phyloP scores from a whole-genome alignment of 2,888 invertebrate species.

The Pycnomerus fuliginosus region DNA sequence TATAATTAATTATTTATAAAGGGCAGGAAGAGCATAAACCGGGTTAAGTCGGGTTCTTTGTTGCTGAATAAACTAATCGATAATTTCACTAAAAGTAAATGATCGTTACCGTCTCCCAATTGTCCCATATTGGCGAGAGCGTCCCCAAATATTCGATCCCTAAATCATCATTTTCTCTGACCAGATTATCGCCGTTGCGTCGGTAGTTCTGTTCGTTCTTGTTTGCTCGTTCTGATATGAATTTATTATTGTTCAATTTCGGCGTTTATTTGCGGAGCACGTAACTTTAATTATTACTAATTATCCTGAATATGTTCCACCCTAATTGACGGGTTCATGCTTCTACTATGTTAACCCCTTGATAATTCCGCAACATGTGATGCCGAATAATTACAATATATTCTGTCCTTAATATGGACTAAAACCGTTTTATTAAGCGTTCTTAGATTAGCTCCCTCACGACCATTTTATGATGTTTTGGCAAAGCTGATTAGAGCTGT shows the following conservation, averaged over 20 bases:
- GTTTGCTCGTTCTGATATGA: conserved; percentile 28
- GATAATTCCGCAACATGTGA: conserved; percentile 25
- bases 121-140: conserved; percentile 16
- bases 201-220: conserved; percentile 14
- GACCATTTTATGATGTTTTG: conserved; percentile 6
- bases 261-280: conserved; percentile 30
- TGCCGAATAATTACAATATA: conserved; percentile 25
- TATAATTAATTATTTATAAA: conserved; percentile 24
- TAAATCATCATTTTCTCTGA: conserved; percentile 23
- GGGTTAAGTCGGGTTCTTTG: conserved; percentile 9
- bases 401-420: conserved; percentile 18
- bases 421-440: conserved; percentile 23
- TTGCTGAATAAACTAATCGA: conserved; percentile 15
- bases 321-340: conserved; percentile 28
- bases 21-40: conserved; percentile 14
- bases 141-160: conserved; percentile 21
- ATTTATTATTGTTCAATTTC: conserved; percentile 31
- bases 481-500: conserved; percentile 13
- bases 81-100: conserved; percentile 18
- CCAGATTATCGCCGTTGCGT: conserved; percentile 18
- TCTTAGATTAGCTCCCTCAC: conserved; percentile 10
- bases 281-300: conserved; percentile 33
- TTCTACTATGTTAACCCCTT: conserved; percentile 24
- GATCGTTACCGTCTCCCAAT: conserved; percentile 8
- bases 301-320: conserved; percentile 29